Percentiles rank a stretch among this genome's conserved stretches.
Evolutionary conservation across 2,888 invertebrate genomes (phyloP).

Genomic region (Noctua fimbriata): DNA sequence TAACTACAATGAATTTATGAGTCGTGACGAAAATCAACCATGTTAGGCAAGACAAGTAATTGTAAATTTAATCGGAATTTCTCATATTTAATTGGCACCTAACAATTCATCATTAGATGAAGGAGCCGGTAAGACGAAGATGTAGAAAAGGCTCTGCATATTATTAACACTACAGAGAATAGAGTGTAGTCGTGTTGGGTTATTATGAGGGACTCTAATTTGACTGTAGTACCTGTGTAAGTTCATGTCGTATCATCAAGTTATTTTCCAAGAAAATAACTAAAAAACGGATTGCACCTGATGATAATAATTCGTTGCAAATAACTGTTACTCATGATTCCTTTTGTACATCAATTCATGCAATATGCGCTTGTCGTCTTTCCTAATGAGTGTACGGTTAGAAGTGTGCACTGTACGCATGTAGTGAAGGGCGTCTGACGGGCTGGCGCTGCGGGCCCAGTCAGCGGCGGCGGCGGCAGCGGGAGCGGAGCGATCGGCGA

Average conservation of each 20-base stretch:
- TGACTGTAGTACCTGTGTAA: background rate
- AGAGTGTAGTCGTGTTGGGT: background rate
- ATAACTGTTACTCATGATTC: background rate
- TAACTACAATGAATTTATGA: background rate
- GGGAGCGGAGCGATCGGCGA: slow-evolving; percentile 48
- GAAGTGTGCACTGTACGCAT: slow-evolving; percentile 29
- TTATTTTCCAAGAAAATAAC: background rate
- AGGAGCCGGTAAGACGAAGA: background rate
- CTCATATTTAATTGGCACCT: background rate
- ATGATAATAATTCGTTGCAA: slow-evolving; percentile 13
- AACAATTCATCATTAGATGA: background rate
- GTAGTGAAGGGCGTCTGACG: slow-evolving; percentile 47
- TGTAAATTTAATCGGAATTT: background rate
- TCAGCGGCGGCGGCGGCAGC: slow-evolving; percentile 38
- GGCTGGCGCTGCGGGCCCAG: slow-evolving; percentile 26
- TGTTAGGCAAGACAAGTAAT: background rate
- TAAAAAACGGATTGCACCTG: background rate
- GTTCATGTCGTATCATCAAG: background rate
- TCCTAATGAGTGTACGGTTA: slow-evolving; percentile 14
- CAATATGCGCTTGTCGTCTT: slow-evolving; percentile 24
- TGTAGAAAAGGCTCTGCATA: background rate
- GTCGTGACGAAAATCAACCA: background rate
- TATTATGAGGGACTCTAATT: background rate
- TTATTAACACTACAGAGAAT: background rate
- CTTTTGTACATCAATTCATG: slow-evolving; percentile 5